These are phyloP conservation scores for Lasiurus cinereus DNA, from an alignment of 2,113 vertebrate species.

Conservation along the genomic window DNA sequence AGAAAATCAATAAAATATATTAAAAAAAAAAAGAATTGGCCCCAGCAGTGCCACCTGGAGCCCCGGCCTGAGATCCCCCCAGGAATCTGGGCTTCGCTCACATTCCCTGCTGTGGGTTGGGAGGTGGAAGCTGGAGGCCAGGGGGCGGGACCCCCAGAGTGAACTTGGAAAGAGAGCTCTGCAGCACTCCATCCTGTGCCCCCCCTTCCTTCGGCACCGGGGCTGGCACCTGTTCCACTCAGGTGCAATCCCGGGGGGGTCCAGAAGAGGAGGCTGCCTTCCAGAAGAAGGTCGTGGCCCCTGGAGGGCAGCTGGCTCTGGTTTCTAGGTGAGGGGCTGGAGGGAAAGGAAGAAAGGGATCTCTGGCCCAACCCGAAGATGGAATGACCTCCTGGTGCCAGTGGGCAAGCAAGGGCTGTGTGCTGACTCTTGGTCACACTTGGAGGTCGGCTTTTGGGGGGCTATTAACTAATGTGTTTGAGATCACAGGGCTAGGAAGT, in stretches of 20 bases:
- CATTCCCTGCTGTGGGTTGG: neutral
- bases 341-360: neutral
- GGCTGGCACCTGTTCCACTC: neutral
- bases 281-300: neutral
- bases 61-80: neutral
- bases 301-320: neutral
- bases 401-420: neutral
- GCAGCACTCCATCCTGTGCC: neutral
- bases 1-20: too few relatives aligned
- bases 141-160: slow-evolving; percentile 21
- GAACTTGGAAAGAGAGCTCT: slow-evolving; percentile 32
- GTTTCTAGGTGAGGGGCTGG: neutral
- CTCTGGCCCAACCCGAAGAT: neutral
- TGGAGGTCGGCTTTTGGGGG: neutral
- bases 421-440: neutral
- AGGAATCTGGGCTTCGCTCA: neutral
- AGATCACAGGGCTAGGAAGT: neutral
- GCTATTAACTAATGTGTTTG: neutral
- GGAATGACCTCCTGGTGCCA: neutral
- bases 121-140: neutral
- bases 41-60: neutral
- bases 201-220: neutral
- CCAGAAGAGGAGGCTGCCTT: neutral
- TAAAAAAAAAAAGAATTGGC: neutral
- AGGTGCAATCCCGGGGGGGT: neutral